Conservation (phyloP, 2,888 invertebrate species). For the Nymphalis polychloros region DNA sequence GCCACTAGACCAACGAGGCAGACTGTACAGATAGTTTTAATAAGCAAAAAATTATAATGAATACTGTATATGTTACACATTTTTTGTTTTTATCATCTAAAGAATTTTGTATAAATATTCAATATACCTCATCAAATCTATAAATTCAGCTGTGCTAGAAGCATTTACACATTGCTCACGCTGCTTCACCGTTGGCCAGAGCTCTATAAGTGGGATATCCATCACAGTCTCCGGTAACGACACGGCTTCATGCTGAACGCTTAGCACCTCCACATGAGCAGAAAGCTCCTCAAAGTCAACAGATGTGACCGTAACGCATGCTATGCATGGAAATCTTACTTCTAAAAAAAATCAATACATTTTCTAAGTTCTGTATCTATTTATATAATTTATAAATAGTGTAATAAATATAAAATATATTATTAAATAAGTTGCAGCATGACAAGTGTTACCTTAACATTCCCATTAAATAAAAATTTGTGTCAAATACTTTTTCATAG, state of each 20-base stretch:
- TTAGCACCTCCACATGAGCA: conserved; percentile 82
- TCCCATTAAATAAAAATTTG: too few species aligned
- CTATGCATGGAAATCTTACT: conserved; percentile 84
- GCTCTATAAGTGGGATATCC: conserved; percentile 82
- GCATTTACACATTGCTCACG: conserved; percentile 81
- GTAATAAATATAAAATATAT: neutral
- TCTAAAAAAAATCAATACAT: conserved; percentile 54
- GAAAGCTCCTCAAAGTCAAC: conserved; percentile 79
- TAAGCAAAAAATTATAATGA: too few species aligned
- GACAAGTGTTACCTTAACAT: too few species aligned
- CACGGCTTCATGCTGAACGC: conserved; percentile 84
- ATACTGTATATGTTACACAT: too few species aligned
- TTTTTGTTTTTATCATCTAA: too few species aligned
- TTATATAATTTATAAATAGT: neutral
- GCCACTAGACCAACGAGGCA: too few species aligned
- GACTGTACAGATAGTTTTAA: too few species aligned
- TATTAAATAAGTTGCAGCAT: too few species aligned
- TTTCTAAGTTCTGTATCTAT: neutral
- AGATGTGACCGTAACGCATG: conserved; percentile 81
- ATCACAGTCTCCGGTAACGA: conserved; percentile 82
- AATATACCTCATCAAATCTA: conserved; percentile 81
- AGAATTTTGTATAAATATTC: too few species aligned
- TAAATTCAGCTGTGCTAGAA: conserved; percentile 82
- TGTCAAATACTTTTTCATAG: neutral
- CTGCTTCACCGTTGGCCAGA: conserved; percentile 85